Percentiles rank a stretch among this genome's conserved stretches.
Evolutionary conservation across 2,113 vertebrate species (phyloP).

Genomic region (Isichthys henryi): DNA sequence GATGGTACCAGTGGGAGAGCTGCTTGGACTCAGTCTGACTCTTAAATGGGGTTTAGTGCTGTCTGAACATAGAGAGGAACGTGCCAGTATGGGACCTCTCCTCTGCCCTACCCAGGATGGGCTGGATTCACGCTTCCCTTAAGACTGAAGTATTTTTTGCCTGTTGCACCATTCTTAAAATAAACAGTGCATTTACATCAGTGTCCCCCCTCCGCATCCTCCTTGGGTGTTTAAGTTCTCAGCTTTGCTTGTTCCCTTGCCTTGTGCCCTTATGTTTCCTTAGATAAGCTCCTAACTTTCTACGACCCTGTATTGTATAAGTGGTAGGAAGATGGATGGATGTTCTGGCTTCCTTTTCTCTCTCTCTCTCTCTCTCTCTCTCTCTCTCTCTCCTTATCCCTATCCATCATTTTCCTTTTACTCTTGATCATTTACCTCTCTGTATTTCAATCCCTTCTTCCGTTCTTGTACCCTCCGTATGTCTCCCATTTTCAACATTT

Average conservation of each 20-base stretch:
- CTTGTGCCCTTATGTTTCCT: background rate
- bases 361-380: no score
- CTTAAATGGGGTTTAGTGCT: background rate
- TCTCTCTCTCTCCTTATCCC: no score
- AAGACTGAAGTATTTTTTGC: background rate
- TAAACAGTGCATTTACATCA: background rate
- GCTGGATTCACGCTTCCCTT: background rate
- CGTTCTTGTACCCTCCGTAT: background rate
- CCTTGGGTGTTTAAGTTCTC: background rate
- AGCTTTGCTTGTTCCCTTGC: background rate
- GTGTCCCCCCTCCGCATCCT: background rate
- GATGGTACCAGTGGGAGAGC: background rate
- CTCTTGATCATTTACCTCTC: background rate
- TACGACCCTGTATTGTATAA: background rate
- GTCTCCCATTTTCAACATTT: background rate
- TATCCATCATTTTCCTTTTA: background rate
- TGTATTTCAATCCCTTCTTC: background rate
- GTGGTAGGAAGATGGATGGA: background rate
- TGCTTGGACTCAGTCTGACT: background rate
- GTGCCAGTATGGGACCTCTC: background rate
- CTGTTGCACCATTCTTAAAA: conserved; percentile 1
- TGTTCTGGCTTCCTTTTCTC: background rate
- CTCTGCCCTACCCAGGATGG: background rate
- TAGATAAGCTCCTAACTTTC: background rate
- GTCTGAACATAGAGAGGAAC: background rate